Base-by-base conservation (phyloP, 2,888 invertebrate species). In the Doris montereyensis region DNA sequence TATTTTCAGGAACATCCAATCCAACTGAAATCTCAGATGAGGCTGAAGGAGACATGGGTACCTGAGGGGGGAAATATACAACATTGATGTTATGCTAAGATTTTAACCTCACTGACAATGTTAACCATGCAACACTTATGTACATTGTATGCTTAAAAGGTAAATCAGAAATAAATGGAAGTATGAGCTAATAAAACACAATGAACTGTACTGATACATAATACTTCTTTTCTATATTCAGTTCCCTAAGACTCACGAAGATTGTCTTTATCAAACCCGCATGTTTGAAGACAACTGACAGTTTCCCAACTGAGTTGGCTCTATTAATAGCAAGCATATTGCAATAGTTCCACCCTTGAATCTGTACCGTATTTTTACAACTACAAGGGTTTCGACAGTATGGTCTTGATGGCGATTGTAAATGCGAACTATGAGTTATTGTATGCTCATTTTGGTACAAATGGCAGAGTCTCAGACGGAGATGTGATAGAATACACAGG, bases 1-100 rank as follows among this genome's bases (percentile, higher is more conserved):
- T 62, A 62, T n/a, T n/a, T n/a, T n/a, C n/a, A n/a, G n/a, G n/a
- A n/a, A n/a, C n/a, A n/a, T n/a, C n/a, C n/a, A n/a, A 8, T 28
- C 5, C 68, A 21, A 21, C 24, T 21, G 68, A 68, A 70, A 70
- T 32, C 5, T 70, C 30, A 8, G 70, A 70, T 70, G n/a, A 70
- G 70, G 34, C 32, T 21, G 10, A 3, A 32, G 70, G 70, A 70
- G 70, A 34, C 30, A 13, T 17, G 1, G 70, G 32, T 32, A 32
- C 34, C 70, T 8, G 4, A 2, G 34, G 34, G 32, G 13, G n/a
- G 34, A 30, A 70, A 70, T 8, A 34, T 30, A 2, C 32, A 2
- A 68, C 5, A 4, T 68, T 68, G 24, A 68, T 68, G 5, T 28
- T 26, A 68, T 68, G 8, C 30, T 68, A 28, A 28, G 30, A 3